These are phyloP conservation scores for Crenuchus spilurus DNA, from an alignment of 2,797 vertebrate species.

Conservation along the genomic window DNA sequence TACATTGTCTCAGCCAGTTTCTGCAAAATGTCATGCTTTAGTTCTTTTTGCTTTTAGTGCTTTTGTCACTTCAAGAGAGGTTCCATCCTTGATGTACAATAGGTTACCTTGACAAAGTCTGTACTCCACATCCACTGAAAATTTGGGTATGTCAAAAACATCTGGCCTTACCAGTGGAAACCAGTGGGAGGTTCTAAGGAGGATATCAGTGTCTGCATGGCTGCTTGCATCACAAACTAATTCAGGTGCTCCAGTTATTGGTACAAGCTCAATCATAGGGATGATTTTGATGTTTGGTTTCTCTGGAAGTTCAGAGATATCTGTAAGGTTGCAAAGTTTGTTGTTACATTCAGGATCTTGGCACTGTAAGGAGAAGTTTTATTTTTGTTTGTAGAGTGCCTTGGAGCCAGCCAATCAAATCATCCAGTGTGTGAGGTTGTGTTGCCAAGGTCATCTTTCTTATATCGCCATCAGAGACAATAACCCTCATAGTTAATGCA, in stretches of 20 bases:
- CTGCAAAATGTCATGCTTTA: constrained; percentile 54
- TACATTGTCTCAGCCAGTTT: constrained; percentile 44
- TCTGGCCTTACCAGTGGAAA: no score
- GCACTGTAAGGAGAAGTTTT: constrained; percentile 45
- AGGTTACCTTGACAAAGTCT: constrained; percentile 48
- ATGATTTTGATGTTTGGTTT: constrained; percentile 57
- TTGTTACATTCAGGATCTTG: constrained; percentile 54
- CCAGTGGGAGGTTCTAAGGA: neutral
- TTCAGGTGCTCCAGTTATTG: neutral
- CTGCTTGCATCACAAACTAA: constrained; percentile 42
- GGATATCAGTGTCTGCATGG: constrained; percentile 47
- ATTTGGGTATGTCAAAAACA: constrained; percentile 48
- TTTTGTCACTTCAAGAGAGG: constrained; percentile 45
- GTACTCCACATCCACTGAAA: constrained; percentile 54
- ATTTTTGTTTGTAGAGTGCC: constrained; percentile 22
- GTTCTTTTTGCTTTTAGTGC: no score
- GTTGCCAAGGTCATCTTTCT: constrained; percentile 38
- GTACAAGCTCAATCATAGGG: constrained; percentile 23
- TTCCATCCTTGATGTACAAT: constrained; percentile 38
- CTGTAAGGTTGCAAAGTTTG: constrained; percentile 48
- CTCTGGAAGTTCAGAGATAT: constrained; percentile 38
- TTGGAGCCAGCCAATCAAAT: constrained; percentile 53
- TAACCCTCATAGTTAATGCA: constrained; percentile 46
- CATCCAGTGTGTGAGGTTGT: constrained; percentile 36
- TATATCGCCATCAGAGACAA: constrained; percentile 47